Evolutionary conservation across 2,797 vertebrate genomes (phyloP).

Genomic region (Semaprochilodus insignis): DNA sequence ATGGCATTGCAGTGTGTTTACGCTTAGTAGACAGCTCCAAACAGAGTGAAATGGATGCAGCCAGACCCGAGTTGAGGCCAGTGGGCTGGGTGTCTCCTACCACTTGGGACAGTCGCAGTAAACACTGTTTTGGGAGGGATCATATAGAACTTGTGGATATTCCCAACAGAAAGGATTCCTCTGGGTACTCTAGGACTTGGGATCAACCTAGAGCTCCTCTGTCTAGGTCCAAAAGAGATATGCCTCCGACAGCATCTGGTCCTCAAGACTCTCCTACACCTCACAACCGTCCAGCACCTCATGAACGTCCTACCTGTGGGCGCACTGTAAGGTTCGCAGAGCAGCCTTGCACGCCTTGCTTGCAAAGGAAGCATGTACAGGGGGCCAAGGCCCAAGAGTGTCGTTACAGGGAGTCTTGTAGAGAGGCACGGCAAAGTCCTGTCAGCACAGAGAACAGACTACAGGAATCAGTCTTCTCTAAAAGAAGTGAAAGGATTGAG

Average conservation of each 20-base stretch:
- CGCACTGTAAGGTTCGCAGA: slow-evolving; percentile 72
- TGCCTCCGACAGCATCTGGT: neutral
- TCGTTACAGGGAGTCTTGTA: slow-evolving; percentile 82
- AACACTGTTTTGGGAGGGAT: slow-evolving; percentile 77
- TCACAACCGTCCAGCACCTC: neutral
- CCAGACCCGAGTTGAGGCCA: slow-evolving; percentile 63
- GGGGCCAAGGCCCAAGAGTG: slow-evolving; percentile 70
- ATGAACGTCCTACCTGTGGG: slow-evolving; percentile 52
- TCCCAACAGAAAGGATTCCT: slow-evolving; percentile 61
- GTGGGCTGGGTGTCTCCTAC: slow-evolving; percentile 75
- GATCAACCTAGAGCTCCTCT: slow-evolving; percentile 23
- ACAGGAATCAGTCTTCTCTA: neutral
- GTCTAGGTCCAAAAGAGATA: slow-evolving; percentile 13
- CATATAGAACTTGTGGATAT: slow-evolving; percentile 87
- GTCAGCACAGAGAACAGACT: slow-evolving; percentile 63
- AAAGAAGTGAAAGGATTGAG: neutral
- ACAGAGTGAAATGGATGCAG: slow-evolving; percentile 77
- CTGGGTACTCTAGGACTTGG: neutral
- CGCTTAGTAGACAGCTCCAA: slow-evolving; percentile 71
- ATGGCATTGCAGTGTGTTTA: slow-evolving; percentile 81
- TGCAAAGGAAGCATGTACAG: slow-evolving; percentile 73
- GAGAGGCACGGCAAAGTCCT: slow-evolving; percentile 79
- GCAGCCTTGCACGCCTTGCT: slow-evolving; percentile 79
- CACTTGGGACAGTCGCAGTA: slow-evolving; percentile 71
- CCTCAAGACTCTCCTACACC: neutral